Conservation (phyloP, 2,113 vertebrate species). For the Siniperca chuatsi region DNA sequence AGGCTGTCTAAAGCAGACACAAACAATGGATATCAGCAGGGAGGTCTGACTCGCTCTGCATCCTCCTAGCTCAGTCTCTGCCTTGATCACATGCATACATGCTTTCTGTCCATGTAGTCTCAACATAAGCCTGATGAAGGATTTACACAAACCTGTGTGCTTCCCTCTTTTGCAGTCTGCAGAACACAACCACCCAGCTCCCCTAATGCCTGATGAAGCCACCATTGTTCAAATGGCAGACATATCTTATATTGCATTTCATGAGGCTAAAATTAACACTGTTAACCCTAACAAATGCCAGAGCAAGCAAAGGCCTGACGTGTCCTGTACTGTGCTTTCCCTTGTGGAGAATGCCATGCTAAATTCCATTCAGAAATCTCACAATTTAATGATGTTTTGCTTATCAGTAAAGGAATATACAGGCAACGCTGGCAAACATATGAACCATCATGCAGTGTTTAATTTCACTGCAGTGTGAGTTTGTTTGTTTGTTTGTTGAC, state of each 20-base stretch:
- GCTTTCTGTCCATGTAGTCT: neutral
- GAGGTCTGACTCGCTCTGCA: neutral
- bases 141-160: constrained; percentile 1
- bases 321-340: neutral
- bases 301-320: neutral
- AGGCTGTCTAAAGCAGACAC: neutral
- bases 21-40: neutral
- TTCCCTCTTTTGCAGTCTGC: neutral
- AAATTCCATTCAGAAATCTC: neutral
- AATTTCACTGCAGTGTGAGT: neutral
- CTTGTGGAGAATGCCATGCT: neutral
- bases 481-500: neutral
- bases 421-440: neutral
- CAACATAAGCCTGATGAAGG: neutral
- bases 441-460: neutral
- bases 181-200: neutral
- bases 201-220: constrained; percentile 12
- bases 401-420: neutral
- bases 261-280: neutral
- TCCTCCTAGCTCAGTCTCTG: constrained; percentile 4
- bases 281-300: constrained; percentile 1
- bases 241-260: constrained; percentile 16
- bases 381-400: neutral
- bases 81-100: neutral
- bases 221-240: constrained; percentile 11